phyloP scores from a whole-genome alignment of 2,113 vertebrate genomes.

The Sciurus niger region DNA sequence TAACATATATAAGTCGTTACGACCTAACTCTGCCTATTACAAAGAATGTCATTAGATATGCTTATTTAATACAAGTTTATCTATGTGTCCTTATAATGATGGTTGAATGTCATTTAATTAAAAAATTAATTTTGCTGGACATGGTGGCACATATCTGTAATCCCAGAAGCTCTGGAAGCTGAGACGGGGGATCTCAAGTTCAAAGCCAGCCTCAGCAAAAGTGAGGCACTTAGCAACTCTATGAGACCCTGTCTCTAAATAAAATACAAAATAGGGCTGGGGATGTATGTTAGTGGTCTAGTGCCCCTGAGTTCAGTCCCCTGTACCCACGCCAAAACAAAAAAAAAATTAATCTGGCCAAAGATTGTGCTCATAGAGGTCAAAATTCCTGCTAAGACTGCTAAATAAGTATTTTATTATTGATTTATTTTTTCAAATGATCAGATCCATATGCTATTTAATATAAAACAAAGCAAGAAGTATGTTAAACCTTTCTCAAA shows the following conservation, averaged over 20 bases:
- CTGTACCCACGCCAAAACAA: no score
- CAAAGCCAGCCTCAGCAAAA: no score
- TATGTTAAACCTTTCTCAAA: neutral
- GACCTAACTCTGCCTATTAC: neutral
- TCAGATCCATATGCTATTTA: neutral
- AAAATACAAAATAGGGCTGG: no score
- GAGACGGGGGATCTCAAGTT: no score
- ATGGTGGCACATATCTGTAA: no score
- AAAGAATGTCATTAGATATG: slow-evolving; percentile 20
- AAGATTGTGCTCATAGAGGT: neutral
- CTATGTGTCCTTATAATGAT: neutral
- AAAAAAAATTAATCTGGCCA: neutral
- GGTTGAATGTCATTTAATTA: neutral
- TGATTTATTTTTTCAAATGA: neutral
- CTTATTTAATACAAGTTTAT: neutral
- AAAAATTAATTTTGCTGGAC: neutral
- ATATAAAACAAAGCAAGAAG: neutral
- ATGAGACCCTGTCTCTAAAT: no score
- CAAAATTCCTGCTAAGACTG: neutral
- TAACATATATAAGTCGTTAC: neutral
- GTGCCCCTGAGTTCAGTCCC: no score
- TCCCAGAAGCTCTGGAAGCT: no score
- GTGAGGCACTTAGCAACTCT: no score
- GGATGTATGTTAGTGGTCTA: no score
- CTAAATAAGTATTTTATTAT: neutral